Conservation (phyloP, 2,888 invertebrate species). For the Coelogynopora nodosa region DNA sequence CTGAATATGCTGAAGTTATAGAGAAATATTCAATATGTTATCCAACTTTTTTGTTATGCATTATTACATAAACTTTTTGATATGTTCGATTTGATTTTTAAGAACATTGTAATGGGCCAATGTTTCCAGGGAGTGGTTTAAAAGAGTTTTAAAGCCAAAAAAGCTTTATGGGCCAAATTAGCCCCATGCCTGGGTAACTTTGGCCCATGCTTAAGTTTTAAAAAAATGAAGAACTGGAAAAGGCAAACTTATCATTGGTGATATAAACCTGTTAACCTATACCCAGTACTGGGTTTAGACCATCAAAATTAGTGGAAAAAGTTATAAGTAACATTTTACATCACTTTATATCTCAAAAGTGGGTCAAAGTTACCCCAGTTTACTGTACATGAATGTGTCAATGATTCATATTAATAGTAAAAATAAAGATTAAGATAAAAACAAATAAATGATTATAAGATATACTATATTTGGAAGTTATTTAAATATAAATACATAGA, state of each 20-base stretch:
- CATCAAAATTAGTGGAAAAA: background rate
- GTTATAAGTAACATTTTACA: background rate
- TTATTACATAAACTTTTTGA: too few relatives aligned
- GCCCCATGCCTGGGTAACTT: background rate
- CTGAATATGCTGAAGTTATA: background rate
- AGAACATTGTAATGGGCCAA: background rate
- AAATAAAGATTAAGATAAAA: too few relatives aligned
- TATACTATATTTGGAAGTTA: too few relatives aligned
- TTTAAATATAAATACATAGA: too few relatives aligned
- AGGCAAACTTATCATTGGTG: background rate
- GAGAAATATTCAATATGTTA: too few relatives aligned
- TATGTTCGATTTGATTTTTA: background rate
- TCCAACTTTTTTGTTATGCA: too few relatives aligned
- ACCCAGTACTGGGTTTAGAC: background rate
- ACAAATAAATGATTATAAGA: too few relatives aligned
- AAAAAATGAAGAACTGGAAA: background rate
- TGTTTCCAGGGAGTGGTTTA: background rate
- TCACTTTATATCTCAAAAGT: background rate
- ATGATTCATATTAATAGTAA: too few relatives aligned
- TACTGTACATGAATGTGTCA: too few relatives aligned
- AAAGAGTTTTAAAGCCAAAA: background rate
- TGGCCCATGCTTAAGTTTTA: background rate
- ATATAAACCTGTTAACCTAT: background rate
- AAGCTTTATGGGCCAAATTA: background rate
- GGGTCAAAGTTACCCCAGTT: background rate